Evolutionary conservation across 2,888 invertebrate species (phyloP).

Genomic region (Trimorus sp.): DNA sequence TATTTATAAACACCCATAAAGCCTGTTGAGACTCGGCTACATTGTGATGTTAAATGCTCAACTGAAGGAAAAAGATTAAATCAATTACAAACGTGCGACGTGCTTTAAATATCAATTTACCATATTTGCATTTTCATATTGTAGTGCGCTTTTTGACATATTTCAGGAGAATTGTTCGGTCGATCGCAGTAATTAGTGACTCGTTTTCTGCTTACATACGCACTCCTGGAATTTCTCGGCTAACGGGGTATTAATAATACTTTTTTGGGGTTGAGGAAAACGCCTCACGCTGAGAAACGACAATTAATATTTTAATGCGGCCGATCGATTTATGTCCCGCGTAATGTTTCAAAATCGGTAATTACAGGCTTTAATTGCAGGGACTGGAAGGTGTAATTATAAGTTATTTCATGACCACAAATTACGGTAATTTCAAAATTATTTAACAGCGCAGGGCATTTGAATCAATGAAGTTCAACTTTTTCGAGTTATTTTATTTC

Average conservation of each 20-base stretch:
- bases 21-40: conserved; percentile 62
- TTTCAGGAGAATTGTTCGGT: background rate
- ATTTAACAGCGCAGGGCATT: conserved; percentile 15
- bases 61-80: conserved; percentile 55
- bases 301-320: conserved; percentile 25
- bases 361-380: conserved; percentile 43
- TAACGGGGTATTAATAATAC: too few relatives aligned
- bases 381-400: conserved; percentile 40
- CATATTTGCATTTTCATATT: conserved; percentile 32
- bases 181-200: background rate
- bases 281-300: background rate
- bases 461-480: conserved; percentile 15
- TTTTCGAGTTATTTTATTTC: background rate
- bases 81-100: conserved; percentile 51
- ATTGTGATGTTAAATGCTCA: conserved; percentile 61
- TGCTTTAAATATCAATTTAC: conserved; percentile 42
- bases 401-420: conserved; percentile 34
- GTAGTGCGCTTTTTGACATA: conserved; percentile 7
- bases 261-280: background rate
- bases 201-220: background rate
- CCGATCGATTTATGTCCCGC: conserved; percentile 17
- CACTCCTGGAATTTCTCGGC: conserved; percentile 24
- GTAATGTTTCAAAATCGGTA: conserved; percentile 44
- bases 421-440: conserved; percentile 32
- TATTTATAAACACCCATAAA: conserved; percentile 69